Base-by-base conservation (phyloP, 2,113 vertebrate genomes). In the Paradisaea rubra region DNA sequence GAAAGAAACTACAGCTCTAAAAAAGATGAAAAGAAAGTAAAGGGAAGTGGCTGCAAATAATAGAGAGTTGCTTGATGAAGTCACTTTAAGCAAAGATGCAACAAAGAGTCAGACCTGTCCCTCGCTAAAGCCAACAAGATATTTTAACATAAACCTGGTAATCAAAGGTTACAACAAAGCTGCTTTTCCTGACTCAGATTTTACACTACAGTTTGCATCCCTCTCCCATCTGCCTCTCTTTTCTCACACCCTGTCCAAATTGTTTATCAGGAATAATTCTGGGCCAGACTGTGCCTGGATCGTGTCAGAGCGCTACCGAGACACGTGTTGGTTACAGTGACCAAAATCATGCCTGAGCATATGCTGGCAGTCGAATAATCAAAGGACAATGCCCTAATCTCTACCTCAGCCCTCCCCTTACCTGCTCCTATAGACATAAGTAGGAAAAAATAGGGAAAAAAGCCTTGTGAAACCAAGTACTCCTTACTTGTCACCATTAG, bases 271-370 rank as follows among this genome's bases (percentile, higher is more conserved):
- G 33, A 86, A 59, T 70, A 86, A 50, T 59, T 19, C 14, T 42
- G 20, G 28, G 37, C 44, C 31, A 19, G 27, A 24, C 21, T 45
- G 21, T 49, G 22, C 22, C 13, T 85, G 47, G 39, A 45, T 21
- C 21, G 6, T 7, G 3, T 31, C 57, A 82, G 31, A 92, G 52
- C 8, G 35, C 61, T 59, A 24, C 35, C 7, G 1, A 5, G 33
- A 33, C 7, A 59, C 3, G 1, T 0, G 1, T 5, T 66, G 31
- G 47, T 41, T 60, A 12, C 7, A 5, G 17, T 50, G 35, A 78
- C 14, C 8, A 63, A 83, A 66, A 35, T 25, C 11, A 42, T 24
- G 25, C 15, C 15, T 77, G 35, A 56, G 23, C 84, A 4, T 10
- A 63, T 23, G 11, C 28, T 61, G 65, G 18, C 19, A 73, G 49